A percentile compares a stretch with the other conserved stretches of the same genome.
Conservation (phyloP, 2,797 vertebrate genomes). For the Galago senegalensis region DNA sequence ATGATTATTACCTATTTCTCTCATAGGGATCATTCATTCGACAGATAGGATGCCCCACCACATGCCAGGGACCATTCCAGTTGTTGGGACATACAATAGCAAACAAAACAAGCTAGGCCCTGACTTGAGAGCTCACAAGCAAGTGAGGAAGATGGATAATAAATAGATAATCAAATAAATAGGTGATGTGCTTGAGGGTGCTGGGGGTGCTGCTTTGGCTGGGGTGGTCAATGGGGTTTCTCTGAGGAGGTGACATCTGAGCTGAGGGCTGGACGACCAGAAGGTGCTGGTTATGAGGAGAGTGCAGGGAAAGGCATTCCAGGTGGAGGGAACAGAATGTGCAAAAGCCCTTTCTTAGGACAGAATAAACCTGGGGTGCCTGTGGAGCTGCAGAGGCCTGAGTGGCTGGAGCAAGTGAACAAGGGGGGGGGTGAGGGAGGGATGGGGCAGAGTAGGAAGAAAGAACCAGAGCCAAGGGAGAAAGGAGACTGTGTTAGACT, state of each 20-base stretch:
- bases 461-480: background rate
- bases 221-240: background rate
- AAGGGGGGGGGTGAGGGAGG: too few species aligned
- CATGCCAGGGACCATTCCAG: background rate
- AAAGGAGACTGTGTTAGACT: background rate
- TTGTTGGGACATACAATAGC: background rate
- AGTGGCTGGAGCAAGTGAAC: background rate
- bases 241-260: slow-evolving; percentile 41
- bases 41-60: background rate
- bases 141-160: background rate
- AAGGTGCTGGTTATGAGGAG: background rate
- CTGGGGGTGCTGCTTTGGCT: background rate
- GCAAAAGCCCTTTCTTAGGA: background rate
- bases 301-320: background rate
- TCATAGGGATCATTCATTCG: background rate
- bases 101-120: background rate
- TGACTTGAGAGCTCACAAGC: background rate
- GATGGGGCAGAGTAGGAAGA: background rate
- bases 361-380: background rate
- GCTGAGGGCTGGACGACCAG: background rate
- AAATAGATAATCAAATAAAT: background rate
- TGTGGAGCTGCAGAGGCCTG: background rate
- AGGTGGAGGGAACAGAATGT: background rate
- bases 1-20: background rate
- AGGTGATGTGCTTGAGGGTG: background rate